A percentile compares a stretch with the other conserved stretches of the same genome.
phyloP scores from a whole-genome alignment of 2,888 invertebrate genomes.

The Meandrusa payeni region DNA sequence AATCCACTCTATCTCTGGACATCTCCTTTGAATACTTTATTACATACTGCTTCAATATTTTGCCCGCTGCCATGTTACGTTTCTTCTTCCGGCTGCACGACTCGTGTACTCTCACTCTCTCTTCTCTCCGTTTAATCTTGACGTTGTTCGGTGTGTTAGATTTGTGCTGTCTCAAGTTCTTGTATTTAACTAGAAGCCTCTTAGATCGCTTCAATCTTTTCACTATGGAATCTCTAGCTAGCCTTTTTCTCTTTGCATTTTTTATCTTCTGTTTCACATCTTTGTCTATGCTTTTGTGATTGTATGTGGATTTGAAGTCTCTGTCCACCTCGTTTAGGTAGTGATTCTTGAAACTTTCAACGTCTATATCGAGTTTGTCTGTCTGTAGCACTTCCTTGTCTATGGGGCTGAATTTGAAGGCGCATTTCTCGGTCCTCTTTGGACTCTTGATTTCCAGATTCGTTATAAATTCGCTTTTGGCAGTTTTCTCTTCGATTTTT shows the following conservation, averaged over 20 bases:
- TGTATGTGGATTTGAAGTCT: conserved; percentile 32
- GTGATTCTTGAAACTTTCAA: conserved; percentile 58
- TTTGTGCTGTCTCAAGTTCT: conserved; percentile 26
- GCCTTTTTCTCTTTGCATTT: too few species aligned
- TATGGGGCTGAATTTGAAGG: conserved; percentile 47
- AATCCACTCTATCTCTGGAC: conserved; percentile 27
- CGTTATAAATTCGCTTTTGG: conserved; percentile 11
- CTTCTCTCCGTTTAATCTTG: conserved; percentile 48
- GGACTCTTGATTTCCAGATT: conserved; percentile 31
- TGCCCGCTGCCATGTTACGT: conserved; percentile 14
- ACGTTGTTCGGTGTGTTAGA: conserved; percentile 32
- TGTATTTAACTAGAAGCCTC: conserved; percentile 20
- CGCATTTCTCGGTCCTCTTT: conserved; percentile 32
- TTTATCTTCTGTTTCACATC: too few species aligned
- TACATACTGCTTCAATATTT: conserved; percentile 48
- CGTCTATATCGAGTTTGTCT: conserved; percentile 44
- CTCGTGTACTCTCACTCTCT: conserved; percentile 41
- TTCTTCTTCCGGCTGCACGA: conserved; percentile 24
- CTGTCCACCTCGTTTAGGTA: conserved; percentile 54
- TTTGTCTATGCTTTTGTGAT: conserved; percentile 29
- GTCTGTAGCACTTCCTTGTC: conserved; percentile 41
- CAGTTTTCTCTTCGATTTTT: conserved; percentile 34
- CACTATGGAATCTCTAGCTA: neutral
- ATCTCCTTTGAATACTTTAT: conserved; percentile 54
- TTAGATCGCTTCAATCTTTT: conserved; percentile 27